Conservation (phyloP, 2,888 invertebrate species). For the Beris morrisii region DNA sequence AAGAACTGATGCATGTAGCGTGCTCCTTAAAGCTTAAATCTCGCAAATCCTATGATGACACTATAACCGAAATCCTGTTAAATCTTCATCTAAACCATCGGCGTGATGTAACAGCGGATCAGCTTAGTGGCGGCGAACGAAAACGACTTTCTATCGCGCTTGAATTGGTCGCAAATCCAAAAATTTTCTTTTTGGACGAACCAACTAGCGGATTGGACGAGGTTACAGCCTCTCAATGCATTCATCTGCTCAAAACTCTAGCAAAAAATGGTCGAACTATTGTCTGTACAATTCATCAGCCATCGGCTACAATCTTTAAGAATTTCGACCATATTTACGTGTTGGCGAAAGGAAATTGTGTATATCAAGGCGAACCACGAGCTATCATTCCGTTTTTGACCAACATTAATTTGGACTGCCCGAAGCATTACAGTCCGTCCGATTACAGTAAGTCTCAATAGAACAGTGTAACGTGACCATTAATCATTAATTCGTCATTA, state of each 20-base stretch:
- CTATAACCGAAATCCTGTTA: constrained; percentile 51
- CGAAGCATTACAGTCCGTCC: constrained; percentile 68
- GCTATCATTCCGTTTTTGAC: constrained; percentile 65
- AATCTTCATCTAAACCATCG: constrained; percentile 53
- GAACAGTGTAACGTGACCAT: too few species aligned
- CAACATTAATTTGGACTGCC: constrained; percentile 62
- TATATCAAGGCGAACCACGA: constrained; percentile 66
- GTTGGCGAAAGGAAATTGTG: constrained; percentile 65
- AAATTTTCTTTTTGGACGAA: constrained; percentile 81
- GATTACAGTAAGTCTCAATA: constrained; percentile 63
- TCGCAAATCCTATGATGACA: constrained; percentile 44
- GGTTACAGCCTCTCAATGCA: constrained; percentile 65
- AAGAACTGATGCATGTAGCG: constrained; percentile 77
- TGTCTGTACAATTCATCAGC: constrained; percentile 72
- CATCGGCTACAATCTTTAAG: constrained; percentile 66
- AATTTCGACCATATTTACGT: constrained; percentile 69
- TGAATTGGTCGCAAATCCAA: constrained; percentile 82
- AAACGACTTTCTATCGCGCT: constrained; percentile 79
- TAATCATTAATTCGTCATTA: too few species aligned
- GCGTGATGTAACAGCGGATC: constrained; percentile 54
- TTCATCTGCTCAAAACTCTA: constrained; percentile 61
- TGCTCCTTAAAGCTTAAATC: constrained; percentile 69
- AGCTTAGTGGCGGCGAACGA: constrained; percentile 77
- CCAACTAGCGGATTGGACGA: constrained; percentile 75
- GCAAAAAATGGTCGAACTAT: constrained; percentile 68